Percentiles rank a stretch among this genome's conserved stretches.
Conservation (phyloP, 1,140 invertebrate genomes). For the Drosophila nikananu region DNA sequence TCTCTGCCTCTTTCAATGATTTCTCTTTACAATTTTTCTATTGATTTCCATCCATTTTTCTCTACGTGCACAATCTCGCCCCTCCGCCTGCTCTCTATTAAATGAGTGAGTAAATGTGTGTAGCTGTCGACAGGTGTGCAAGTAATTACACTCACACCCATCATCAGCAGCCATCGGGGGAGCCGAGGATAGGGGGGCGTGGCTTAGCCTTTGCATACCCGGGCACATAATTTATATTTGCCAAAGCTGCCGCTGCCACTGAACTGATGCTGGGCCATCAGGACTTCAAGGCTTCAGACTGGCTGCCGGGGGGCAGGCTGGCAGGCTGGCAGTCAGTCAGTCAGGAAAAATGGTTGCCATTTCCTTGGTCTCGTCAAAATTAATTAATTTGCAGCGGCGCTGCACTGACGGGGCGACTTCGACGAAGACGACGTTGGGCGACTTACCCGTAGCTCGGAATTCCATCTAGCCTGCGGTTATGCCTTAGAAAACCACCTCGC, state of each 20-base stretch:
- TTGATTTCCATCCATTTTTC: background rate
- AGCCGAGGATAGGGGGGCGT: slow-evolving; percentile 2
- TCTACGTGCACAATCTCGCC: background rate
- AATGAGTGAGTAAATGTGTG: slow-evolving; percentile 81
- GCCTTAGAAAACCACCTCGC: slow-evolving; percentile 31
- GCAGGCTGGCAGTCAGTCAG: slow-evolving; percentile 29
- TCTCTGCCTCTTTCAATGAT: too few relatives aligned
- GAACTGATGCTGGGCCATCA: slow-evolving; percentile 39
- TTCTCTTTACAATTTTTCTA: background rate
- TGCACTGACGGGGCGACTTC: slow-evolving; percentile 43
- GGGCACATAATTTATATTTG: slow-evolving; percentile 79
- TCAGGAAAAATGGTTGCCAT: slow-evolving; percentile 76
- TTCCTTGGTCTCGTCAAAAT: slow-evolving; percentile 79
- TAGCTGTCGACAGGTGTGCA: slow-evolving; percentile 82
- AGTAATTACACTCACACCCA: slow-evolving; percentile 81
- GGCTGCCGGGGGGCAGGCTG: background rate
- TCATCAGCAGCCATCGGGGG: slow-evolving; percentile 48
- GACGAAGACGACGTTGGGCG: slow-evolving; percentile 37
- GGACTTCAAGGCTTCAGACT: slow-evolving; percentile 15
- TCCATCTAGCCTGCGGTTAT: slow-evolving; percentile 62
- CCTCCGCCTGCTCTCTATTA: slow-evolving; percentile 38
- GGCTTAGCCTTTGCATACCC: slow-evolving; percentile 64
- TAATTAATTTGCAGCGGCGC: slow-evolving; percentile 75
- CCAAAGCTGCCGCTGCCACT: slow-evolving; percentile 65
- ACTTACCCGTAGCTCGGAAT: slow-evolving; percentile 21